phyloP scores from a whole-genome alignment of 2,888 invertebrate genomes.

The Sicus ferrugineus region DNA sequence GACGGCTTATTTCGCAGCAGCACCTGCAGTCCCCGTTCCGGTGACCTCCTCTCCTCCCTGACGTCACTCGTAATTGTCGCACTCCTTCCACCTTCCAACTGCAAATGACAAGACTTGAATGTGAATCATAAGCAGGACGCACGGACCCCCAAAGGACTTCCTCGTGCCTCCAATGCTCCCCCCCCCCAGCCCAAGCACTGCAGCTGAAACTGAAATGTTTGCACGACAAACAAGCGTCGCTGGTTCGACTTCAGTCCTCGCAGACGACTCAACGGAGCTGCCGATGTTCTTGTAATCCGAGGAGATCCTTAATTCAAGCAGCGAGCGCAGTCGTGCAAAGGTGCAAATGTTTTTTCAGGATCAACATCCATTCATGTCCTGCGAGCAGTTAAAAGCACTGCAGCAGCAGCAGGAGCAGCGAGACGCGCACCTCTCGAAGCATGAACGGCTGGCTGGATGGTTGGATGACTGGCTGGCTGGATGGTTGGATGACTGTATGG shows the following conservation, averaged over 20 bases:
- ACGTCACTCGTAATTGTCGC: no score
- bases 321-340: constrained; percentile 27
- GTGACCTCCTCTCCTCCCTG: no score
- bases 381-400: constrained; percentile 1
- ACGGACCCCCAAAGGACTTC: no score
- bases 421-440: neutral
- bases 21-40: no score
- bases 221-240: neutral
- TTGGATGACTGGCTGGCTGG: no score
- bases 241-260: neutral
- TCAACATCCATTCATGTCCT: constrained; percentile 4
- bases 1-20: no score
- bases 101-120: no score
- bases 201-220: neutral
- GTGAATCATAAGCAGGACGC: no score
- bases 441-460: neutral
- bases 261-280: constrained; percentile 3
- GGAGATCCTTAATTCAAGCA: constrained; percentile 21
- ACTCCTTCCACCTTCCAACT: no score
- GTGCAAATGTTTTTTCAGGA: constrained; percentile 16
- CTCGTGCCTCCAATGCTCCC: neutral
- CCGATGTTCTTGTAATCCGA: constrained; percentile 12
- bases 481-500: no score
- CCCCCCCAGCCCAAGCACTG: neutral
- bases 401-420: neutral